Percentiles rank a stretch among this genome's conserved stretches.
These are phyloP conservation scores for Resseliella maxima DNA, from an alignment of 2,888 invertebrate genomes.

Conservation along the genomic window DNA sequence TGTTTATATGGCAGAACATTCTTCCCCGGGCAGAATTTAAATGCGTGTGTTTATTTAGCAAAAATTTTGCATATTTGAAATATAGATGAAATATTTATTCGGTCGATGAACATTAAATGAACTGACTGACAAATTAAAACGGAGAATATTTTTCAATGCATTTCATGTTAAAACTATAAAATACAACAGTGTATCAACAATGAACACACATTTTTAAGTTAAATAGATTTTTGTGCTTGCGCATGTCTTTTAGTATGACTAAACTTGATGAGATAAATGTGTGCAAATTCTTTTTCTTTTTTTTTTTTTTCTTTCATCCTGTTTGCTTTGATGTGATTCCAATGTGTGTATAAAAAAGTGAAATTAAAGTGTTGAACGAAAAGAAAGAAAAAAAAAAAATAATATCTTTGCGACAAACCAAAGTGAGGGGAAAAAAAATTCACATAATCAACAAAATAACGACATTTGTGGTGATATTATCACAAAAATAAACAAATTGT, in stretches of 20 bases:
- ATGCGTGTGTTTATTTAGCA: not conserved
- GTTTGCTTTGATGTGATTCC: too few relatives aligned
- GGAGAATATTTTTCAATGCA: slow-evolving; percentile 13
- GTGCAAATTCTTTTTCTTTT: not conserved
- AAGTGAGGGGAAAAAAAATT: not conserved
- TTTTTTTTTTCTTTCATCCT: too few relatives aligned
- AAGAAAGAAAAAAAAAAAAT: not conserved
- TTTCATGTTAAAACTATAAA: slow-evolving; percentile 4
- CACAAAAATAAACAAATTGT: not conserved
- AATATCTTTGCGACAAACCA: too few relatives aligned
- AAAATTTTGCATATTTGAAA: not conserved
- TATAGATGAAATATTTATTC: not conserved
- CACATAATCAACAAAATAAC: not conserved
- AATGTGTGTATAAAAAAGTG: not conserved
- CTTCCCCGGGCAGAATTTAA: not conserved
- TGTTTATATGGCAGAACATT: not conserved
- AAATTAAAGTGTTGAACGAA: not conserved
- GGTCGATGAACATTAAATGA: not conserved
- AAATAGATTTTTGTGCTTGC: not conserved
- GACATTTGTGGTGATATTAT: slow-evolving; percentile 3
- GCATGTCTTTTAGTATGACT: too few relatives aligned
- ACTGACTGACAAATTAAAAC: not conserved
- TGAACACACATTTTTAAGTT: not conserved
- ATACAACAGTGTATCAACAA: too few relatives aligned
- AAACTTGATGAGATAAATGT: not conserved